Percentiles rank a stretch among this genome's conserved stretches.
phyloP scores from a whole-genome alignment of 1,140 invertebrate genomes.

The Drosophila yakuba region DNA sequence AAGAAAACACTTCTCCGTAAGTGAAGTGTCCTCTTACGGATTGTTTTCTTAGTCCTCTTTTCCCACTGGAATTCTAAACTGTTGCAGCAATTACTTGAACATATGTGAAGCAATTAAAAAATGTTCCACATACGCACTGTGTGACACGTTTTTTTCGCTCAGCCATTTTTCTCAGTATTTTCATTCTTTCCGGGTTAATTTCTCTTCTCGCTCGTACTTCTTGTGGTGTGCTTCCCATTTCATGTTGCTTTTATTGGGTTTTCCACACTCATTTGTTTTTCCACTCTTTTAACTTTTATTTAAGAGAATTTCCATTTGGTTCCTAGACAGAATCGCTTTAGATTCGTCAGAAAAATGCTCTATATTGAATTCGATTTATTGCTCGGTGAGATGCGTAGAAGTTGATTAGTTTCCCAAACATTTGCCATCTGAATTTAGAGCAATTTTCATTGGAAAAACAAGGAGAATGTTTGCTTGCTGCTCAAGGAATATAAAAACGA shows the following conservation, averaged over 20 bases:
- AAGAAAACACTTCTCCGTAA: no score
- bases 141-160: conserved; percentile 25
- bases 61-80: conserved; percentile 47
- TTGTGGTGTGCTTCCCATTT: conserved; percentile 17
- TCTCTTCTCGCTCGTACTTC: conserved; percentile 23
- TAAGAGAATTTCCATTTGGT: conserved; percentile 15
- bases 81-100: conserved; percentile 65
- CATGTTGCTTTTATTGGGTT: conserved; percentile 48
- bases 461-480: neutral
- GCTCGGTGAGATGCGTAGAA: neutral
- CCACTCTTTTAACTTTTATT: conserved; percentile 40
- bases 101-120: conserved; percentile 76
- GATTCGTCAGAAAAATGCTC: conserved; percentile 9
- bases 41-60: neutral
- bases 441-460: conserved; percentile 7
- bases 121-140: conserved; percentile 73
- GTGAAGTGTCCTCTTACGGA: no score
- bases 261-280: conserved; percentile 55
- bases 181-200: conserved; percentile 25
- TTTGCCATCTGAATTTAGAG: conserved; percentile 16
- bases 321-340: neutral
- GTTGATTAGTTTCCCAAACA: conserved; percentile 35
- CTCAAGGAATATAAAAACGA: neutral
- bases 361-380: conserved; percentile 13
- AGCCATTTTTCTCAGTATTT: conserved; percentile 35